Base-by-base conservation (phyloP, 2,113 vertebrate genomes). In the Pimephales promelas region DNA sequence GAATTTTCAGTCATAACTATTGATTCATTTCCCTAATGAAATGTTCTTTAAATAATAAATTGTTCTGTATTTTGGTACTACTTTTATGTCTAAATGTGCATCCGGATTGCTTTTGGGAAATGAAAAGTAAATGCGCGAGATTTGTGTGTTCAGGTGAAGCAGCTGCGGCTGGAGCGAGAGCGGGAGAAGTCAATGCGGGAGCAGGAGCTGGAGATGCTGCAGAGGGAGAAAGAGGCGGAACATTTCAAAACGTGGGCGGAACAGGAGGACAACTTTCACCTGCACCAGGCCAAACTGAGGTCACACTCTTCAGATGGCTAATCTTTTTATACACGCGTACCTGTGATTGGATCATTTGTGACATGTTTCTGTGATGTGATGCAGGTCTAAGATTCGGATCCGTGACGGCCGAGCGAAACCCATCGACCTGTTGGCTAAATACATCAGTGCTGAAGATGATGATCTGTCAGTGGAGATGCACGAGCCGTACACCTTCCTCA, bases 191-290 rank as follows among this genome's bases (percentile, higher is more conserved):
- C 96, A 10, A 97, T 98, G 96, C 91, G 98, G 0, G 98, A 99
- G 90, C 96, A 96, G 71, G 98, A 99, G 91, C 92, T 99, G 92
- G 98, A 99, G 92, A 95, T 98, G 97, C 92, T 99, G 86, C 98
- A 99, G 92, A 93, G 98, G 20, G 98, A 99, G 90, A 99, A 99
- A 82, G 98, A 99, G 91, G 97, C 98, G 0, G 97, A 99, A 76
- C 97, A 99, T 91, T 99, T 99, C 90, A 98, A 99, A 91, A 98
- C 97, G 0, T 99, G 98, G 97, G 98, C 98, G 56, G 97, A 99
- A 86, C 98, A 99, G 87, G 98, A 99, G 70, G 97, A 99, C 92
- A 96, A 97, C 90, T 99, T 99, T 92, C 98, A 99, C 85, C 91
- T 99, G 76, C 98, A 98, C 3, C 98, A 99, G 90, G 98, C 97